phyloP scores from a whole-genome alignment of 2,888 invertebrate species.

The Ypsolopha sequella region DNA sequence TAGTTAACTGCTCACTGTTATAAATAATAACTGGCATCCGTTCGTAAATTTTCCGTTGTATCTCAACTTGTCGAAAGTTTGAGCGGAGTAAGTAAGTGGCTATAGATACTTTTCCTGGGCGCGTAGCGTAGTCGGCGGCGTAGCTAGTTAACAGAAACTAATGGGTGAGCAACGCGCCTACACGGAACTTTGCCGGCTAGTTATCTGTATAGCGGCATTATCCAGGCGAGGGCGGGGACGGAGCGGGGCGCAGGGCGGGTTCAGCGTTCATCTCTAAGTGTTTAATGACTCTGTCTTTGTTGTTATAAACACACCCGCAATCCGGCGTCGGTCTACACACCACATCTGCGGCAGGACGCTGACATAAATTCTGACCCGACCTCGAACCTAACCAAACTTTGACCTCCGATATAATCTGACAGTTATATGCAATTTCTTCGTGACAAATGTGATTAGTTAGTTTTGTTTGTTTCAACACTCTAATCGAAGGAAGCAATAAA shows the following conservation, averaged over 20 bases:
- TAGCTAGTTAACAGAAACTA: not conserved
- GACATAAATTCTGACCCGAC: constrained; percentile 50
- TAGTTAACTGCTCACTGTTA: not conserved
- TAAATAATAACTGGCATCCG: not conserved
- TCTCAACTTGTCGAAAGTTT: not conserved
- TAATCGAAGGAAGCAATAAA: not conserved
- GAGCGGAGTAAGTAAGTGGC: not conserved
- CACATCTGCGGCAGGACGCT: constrained; percentile 38
- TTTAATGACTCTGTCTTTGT: constrained; percentile 54
- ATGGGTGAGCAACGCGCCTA: not conserved
- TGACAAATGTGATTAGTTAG: not conserved
- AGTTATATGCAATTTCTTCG: constrained; percentile 31
- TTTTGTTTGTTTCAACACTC: not conserved
- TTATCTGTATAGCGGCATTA: constrained; percentile 20
- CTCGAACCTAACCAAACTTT: constrained; percentile 42
- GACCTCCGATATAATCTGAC: constrained; percentile 40
- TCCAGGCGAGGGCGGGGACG: constrained; percentile 16
- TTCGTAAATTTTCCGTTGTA: not conserved
- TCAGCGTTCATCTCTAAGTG: constrained; percentile 38
- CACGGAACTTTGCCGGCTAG: constrained; percentile 5
- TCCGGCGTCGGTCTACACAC: constrained; percentile 22
- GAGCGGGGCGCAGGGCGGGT: constrained; percentile 7
- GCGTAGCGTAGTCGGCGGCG: not conserved
- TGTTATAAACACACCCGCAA: constrained; percentile 50
- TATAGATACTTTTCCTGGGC: not conserved